Evolutionary conservation across 2,113 vertebrate species (phyloP).

Genomic region (Ciconia stormi): DNA sequence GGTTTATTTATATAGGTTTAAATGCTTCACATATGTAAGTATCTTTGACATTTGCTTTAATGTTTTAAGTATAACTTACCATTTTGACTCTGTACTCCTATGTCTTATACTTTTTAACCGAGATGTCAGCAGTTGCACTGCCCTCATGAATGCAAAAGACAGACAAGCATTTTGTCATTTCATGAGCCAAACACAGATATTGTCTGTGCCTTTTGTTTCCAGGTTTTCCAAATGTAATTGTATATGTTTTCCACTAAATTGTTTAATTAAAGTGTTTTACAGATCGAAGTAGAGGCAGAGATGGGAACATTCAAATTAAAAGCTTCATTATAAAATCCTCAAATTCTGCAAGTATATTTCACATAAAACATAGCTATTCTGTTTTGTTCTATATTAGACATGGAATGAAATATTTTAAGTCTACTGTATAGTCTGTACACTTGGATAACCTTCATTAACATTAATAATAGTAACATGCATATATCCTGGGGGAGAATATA

Average conservation of each 20-base stretch:
- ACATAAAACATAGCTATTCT: not conserved
- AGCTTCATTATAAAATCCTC: not conserved
- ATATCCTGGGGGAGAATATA: not conserved
- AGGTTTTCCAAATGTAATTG: not conserved
- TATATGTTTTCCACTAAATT: not conserved
- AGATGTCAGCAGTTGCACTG: not conserved
- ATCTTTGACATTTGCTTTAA: not conserved
- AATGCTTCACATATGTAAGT: not conserved
- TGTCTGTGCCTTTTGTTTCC: not conserved
- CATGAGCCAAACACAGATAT: not conserved
- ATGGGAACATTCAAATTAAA: not conserved
- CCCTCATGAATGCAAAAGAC: not conserved
- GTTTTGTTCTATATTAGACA: not conserved
- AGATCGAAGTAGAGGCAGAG: not conserved
- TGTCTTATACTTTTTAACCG: not conserved
- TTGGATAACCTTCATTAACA: not conserved
- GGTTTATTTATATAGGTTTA: not conserved
- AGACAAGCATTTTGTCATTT: not conserved
- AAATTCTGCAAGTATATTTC: not conserved
- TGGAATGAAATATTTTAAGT: not conserved
- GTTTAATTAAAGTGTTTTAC: not conserved
- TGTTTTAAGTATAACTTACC: not conserved
- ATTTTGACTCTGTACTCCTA: not conserved
- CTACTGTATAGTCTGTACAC: not conserved
- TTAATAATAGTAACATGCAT: not conserved